Evolutionary conservation across 2,888 invertebrate genomes (phyloP), one percentile per base, ranked within the genome.

Genomic region (Galeopsomyia nigrocyanea): DNA sequence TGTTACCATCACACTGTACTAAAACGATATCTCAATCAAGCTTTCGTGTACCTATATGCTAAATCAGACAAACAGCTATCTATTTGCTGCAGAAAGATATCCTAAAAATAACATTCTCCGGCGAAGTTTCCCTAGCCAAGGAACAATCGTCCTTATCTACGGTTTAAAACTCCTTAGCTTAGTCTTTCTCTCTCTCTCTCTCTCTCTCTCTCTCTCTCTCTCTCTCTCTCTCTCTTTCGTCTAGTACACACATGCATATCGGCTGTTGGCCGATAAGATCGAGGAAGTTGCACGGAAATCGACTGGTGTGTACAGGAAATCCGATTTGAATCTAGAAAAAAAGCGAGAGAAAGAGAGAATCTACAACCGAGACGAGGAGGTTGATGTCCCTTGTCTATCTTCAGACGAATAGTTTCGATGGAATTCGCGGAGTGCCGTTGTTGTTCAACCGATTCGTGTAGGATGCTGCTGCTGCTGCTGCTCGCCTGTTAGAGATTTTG

Each of bases 191-290:
- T n/a, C n/a, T n/a, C n/a, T n/a, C n/a, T n/a, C n/a, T n/a, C n/a
- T n/a, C n/a, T n/a, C n/a, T n/a, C n/a, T n/a, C n/a, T n/a, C n/a
- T n/a, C n/a, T n/a, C n/a, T n/a, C n/a, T n/a, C n/a, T n/a, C n/a
- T n/a, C n/a, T n/a, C n/a, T n/a, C n/a, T n/a, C n/a, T n/a, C n/a
- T n/a, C n/a, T n/a, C n/a, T n/a, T n/a, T 26, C 26, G 26, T 31
- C 17, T 46, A 21, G 58, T 62, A 49, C 19, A 55, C 16, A 55
- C 39, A 62, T 56, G 39, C 46, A 39, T 58, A 21, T 50, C 50
- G 19, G 49, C 19, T 26, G 21, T 21, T 21, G 46, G 22, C 65
- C 62, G 71, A 71, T 71, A 71, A 62, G 71, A 71, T 71, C 66
- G 49, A 5, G 65, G 61, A 16, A 66, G 49, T 50, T 16, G 39